Base-by-base conservation (phyloP, 2,797 vertebrate species). In the Molossus alvarezi region DNA sequence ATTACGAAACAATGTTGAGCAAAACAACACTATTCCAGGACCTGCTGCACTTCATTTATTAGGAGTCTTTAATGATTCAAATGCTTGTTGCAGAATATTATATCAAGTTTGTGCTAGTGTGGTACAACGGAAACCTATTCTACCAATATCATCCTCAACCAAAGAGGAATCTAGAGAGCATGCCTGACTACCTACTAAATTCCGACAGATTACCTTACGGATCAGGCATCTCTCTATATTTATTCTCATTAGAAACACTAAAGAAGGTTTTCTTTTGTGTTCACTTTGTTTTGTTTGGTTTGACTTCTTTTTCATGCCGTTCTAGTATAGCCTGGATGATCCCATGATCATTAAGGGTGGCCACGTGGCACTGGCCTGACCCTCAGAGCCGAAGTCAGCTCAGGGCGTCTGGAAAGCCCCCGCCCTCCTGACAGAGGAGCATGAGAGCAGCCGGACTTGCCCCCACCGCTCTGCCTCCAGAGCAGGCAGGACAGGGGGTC, bases 181-280 rank as follows among this genome's bases (percentile, higher is more conserved):
- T 88, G 73, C 90, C 17, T 91, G 60, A 93, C 82, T 72, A 75
- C 25, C 48, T 90, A 80, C 72, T 88, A 90, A 92, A 94, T 95
- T 96, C 81, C 86, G 58, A 92, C 33, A 89, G 87, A 82, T 88
- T 73, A 81, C 6, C 90, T 95, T 92, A 89, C 62, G 93, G 67
- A 97, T 91, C 57, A 96, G 45, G 41, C 37, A 67, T 88, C 65
- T 69, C 90, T 55, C 73, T 57, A 53, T 73, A 88, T 72, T 81
- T 83, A 80, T 55, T 57, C 88, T 96, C 55, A 95, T 85, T 75
- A 53, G 29, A 37, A 94, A 86, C 37, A 96, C 29, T 79, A 79
- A 65, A 88, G 14, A 88, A 60, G 90, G 14, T 55, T 65, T 67
- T 11, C 48, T 41, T 81, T 57, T 75, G 11, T 94, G 71, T 72